phyloP scores from a whole-genome alignment of 2,797 vertebrate genomes.

The Brachyrhaphis roseni region DNA sequence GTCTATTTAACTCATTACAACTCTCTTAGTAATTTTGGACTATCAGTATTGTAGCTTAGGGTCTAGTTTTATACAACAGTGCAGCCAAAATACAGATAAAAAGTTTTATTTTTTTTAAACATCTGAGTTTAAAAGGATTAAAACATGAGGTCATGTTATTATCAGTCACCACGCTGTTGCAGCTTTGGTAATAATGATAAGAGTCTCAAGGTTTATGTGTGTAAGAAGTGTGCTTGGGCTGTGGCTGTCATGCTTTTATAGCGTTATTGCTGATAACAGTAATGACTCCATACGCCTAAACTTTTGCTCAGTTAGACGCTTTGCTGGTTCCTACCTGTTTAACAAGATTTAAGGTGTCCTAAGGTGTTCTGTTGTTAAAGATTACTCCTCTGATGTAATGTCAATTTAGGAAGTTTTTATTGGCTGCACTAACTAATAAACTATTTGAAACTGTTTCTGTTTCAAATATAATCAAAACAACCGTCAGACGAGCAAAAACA shows the following conservation, averaged over 20 bases:
- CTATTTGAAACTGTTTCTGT: not conserved
- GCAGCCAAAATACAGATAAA: not conserved
- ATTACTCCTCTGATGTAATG: not conserved
- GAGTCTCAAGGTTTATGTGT: conserved; percentile 23
- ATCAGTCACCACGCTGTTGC: conserved; percentile 32
- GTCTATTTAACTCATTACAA: not conserved
- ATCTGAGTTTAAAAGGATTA: not conserved
- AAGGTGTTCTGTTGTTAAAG: not conserved
- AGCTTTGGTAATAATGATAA: conserved; percentile 42
- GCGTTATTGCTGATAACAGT: not conserved
- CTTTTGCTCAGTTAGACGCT: not conserved
- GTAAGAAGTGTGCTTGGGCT: conserved; percentile 22
- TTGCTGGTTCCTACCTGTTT: not conserved
- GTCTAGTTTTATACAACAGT: not conserved
- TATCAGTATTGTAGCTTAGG: not conserved
- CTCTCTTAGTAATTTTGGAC: not conserved
- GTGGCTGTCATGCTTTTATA: conserved; percentile 15
- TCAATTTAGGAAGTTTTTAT: not conserved
- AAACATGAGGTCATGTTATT: conserved; percentile 19
- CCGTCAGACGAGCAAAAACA: not conserved
- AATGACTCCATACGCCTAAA: not conserved
- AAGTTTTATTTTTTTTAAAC: not conserved
- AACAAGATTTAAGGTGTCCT: not conserved
- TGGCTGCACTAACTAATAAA: not conserved
- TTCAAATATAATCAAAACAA: not conserved